Conservation (phyloP, 1,140 invertebrate species). For the Megathymus violae region DNA sequence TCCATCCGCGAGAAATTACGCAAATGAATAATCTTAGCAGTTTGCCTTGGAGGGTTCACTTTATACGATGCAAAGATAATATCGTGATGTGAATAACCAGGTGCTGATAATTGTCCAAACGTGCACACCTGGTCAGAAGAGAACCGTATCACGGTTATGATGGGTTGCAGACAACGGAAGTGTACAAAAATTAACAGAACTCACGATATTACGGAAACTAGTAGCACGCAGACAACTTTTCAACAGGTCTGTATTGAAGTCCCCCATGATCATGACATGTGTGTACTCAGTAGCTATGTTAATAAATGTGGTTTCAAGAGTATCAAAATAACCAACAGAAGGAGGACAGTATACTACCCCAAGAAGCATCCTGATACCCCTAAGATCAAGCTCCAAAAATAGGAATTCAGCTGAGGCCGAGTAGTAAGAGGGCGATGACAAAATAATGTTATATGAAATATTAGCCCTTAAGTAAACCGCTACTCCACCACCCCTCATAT, state of each 20-base stretch:
- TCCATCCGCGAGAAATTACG: too few relatives aligned
- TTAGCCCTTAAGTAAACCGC: too few relatives aligned
- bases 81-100: too few relatives aligned
- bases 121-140: neutral
- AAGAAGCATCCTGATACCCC: too few relatives aligned
- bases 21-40: neutral
- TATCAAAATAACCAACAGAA: conserved; percentile 1
- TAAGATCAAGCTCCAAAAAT: too few relatives aligned
- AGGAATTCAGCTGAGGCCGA: too few relatives aligned
- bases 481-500: too few relatives aligned
- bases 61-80: too few relatives aligned
- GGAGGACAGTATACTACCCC: conserved; percentile 29
- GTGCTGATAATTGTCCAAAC: too few relatives aligned
- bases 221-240: conserved; percentile 1
- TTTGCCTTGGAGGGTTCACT: too few relatives aligned
- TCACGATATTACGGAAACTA: neutral
- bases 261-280: neutral
- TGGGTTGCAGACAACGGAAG: conserved; percentile 8
- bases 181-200: conserved; percentile 7
- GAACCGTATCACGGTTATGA: neutral
- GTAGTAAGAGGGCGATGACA: too few relatives aligned
- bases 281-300: conserved; percentile 1
- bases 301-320: conserved; percentile 1
- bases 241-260: conserved; percentile 19
- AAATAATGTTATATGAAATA: too few relatives aligned